phyloP scores from a whole-genome alignment of 2,888 invertebrate genomes.

The Bombylius discolor region DNA sequence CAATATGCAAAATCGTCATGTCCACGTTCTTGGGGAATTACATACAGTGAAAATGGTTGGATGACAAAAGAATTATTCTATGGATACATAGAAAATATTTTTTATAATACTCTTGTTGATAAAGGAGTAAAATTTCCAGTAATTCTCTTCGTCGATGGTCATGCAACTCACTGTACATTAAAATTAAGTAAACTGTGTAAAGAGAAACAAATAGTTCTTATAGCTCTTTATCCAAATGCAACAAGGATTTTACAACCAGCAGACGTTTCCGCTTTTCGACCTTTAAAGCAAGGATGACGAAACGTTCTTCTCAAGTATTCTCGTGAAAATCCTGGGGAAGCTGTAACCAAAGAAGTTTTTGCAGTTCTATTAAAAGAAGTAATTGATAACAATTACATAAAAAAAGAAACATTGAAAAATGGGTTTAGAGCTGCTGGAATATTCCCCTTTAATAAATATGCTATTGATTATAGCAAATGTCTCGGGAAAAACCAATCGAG shows the following conservation, averaged over 20 bases:
- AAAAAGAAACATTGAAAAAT: too few relatives aligned
- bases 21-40: slow-evolving; percentile 4
- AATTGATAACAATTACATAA: too few relatives aligned
- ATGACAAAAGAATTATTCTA: slow-evolving; percentile 5
- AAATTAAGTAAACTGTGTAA: background rate
- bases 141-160: slow-evolving; percentile 7
- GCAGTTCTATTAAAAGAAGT: too few relatives aligned
- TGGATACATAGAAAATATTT: slow-evolving; percentile 7
- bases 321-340: too few relatives aligned
- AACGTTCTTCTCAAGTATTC: too few relatives aligned
- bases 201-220: slow-evolving; percentile 1
- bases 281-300: slow-evolving; percentile 14
- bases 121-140: background rate
- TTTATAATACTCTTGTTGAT: slow-evolving; percentile 2
- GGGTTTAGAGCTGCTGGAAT: too few relatives aligned
- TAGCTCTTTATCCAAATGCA: slow-evolving; percentile 14
- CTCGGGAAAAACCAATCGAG: too few relatives aligned
- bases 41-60: slow-evolving; percentile 4
- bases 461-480: too few relatives aligned
- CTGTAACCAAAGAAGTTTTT: too few relatives aligned
- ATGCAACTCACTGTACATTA: background rate
- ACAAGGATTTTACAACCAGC: slow-evolving; percentile 17
- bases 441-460: too few relatives aligned
- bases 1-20: slow-evolving; percentile 2
- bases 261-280: slow-evolving; percentile 14